Conservation (phyloP, 2,888 invertebrate genomes). For the Scaptomyza polygonia region DNA sequence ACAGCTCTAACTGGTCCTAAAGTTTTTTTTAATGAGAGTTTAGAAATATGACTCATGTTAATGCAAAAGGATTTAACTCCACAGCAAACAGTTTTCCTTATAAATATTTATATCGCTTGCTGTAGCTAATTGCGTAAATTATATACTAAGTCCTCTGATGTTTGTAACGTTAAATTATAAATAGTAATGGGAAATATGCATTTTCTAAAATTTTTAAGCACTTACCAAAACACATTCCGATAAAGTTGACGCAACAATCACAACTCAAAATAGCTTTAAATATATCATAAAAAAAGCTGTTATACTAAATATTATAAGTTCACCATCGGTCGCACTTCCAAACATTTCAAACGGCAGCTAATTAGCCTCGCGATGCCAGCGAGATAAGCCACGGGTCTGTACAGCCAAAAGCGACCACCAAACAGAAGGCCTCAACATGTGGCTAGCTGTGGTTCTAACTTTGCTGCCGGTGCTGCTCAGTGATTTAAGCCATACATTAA, state of each 20-base stretch:
- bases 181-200: too few relatives aligned
- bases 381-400: constrained; percentile 12
- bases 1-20: constrained; percentile 43
- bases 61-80: neutral
- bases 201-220: neutral
- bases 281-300: constrained; percentile 11
- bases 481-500: constrained; percentile 5
- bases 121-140: neutral
- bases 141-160: neutral
- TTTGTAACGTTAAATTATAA: neutral
- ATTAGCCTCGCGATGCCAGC: constrained; percentile 27
- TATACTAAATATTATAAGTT: neutral
- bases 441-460: constrained; percentile 27
- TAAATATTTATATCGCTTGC: constrained; percentile 1
- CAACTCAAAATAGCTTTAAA: constrained; percentile 13
- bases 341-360: constrained; percentile 10
- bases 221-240: too few relatives aligned
- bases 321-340: constrained; percentile 18
- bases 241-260: neutral
- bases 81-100: neutral
- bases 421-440: constrained; percentile 35
- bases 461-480: constrained; percentile 18
- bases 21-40: constrained; percentile 21
- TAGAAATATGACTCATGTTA: constrained; percentile 2
- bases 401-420: neutral